Evolutionary conservation across 2,113 vertebrate genomes (phyloP), one percentile per base, ranked within the genome.

Genomic region (Callithrix jacchus): DNA sequence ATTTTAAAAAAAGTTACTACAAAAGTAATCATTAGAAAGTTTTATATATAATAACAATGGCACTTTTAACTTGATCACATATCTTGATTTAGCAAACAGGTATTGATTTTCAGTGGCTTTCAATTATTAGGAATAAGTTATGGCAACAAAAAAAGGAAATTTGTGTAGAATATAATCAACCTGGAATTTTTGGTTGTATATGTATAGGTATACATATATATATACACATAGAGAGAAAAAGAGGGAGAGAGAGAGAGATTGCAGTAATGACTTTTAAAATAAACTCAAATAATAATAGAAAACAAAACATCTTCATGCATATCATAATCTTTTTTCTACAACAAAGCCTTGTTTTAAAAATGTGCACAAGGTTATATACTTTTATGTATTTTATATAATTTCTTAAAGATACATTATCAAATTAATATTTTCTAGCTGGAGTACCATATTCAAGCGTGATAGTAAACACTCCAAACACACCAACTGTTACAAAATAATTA

Each of bases 11-110:
- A 61, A 11, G 58, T 77, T 96, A 94, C 96, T 98, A 99, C 95
- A 99, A 99, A 99, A 99, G 97, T 98, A 98, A 99, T 99, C 99
- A 98, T 98, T 98, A 99, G 98, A 99, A 99, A 98, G 99, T 98
- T 98, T 99, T 98, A 98, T 98, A 99, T 98, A 98, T 98, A 98
- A 98, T 98, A 98, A 98, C 98, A 98, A 98, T 98, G 97, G n/a
- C 98, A 98, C 98, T 98, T 95, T 97, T 97, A 98, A 98, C 98
- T 98, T 93, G 97, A 97, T 97, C 98, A 95, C 90, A 97, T 58
- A 97, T 97, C 94, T 96, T 97, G 35, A 23, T 52, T 71, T 98
- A 97, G 97, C 92, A 85, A 98, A 98, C 96, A 98, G 92, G 98
- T 97, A 98, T 98, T 97, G 66, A 98, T 97, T 98, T 98, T 96